These are phyloP conservation scores for Maconellicoccus hirsutus DNA, from an alignment of 1,140 invertebrate species.

Conservation along the genomic window DNA sequence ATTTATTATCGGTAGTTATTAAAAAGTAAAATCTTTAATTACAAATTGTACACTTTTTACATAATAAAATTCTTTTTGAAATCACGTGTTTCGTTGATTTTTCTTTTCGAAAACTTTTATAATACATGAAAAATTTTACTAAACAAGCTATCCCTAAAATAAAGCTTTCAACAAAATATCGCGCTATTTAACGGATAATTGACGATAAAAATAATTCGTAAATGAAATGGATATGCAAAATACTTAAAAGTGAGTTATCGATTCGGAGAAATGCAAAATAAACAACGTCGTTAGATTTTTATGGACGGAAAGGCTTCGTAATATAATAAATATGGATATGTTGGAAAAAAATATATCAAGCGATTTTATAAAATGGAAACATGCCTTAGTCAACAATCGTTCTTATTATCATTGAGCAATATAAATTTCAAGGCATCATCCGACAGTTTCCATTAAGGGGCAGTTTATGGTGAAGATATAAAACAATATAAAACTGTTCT, in stretches of 20 bases:
- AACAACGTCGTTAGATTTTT: background rate
- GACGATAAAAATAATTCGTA: constrained; percentile 5
- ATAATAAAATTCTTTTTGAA: background rate
- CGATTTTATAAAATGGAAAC: too few relatives aligned
- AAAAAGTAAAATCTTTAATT: background rate
- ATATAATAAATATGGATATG: background rate
- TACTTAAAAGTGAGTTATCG: background rate
- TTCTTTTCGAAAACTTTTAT: background rate
- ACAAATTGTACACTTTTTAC: background rate
- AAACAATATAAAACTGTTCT: background rate
- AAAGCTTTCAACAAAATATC: background rate
- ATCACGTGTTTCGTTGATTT: background rate
- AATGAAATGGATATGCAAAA: background rate
- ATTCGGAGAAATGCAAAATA: constrained; percentile 4
- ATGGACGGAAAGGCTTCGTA: constrained; percentile 7
- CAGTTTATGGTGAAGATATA: background rate
- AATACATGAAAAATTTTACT: background rate
- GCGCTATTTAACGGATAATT: background rate
- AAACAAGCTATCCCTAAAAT: background rate
- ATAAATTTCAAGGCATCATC: background rate
- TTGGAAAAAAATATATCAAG: too few relatives aligned
- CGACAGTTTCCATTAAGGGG: background rate
- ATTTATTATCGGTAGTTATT: constrained; percentile 6
- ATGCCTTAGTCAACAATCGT: too few relatives aligned
- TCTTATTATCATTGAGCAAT: background rate